phyloP scores from a whole-genome alignment of 1,140 invertebrate genomes.

The Trichogramma pretiosum region DNA sequence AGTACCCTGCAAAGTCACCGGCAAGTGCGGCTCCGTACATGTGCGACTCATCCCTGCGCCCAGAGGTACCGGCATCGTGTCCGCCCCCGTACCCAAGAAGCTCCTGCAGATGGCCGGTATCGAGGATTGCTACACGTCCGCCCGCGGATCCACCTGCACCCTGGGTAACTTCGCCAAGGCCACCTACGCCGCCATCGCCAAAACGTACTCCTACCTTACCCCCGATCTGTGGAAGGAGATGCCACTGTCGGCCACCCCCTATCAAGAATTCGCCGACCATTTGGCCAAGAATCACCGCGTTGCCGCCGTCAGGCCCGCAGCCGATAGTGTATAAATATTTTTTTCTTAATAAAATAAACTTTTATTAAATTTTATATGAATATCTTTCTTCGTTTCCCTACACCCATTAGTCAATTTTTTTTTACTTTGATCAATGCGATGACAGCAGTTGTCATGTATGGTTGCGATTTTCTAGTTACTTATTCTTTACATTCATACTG shows the following conservation, averaged over 20 bases:
- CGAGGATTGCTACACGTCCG: slow-evolving; percentile 97
- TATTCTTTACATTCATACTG: no score
- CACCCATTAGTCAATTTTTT: no score
- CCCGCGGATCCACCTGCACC: slow-evolving; percentile 93
- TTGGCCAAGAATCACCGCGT: slow-evolving; percentile 62
- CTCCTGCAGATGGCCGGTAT: slow-evolving; percentile 98
- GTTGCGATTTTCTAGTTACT: no score
- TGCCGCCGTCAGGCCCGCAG: slow-evolving; percentile 32
- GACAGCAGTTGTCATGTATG: no score
- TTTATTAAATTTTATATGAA: no score
- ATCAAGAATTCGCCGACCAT: slow-evolving; percentile 89
- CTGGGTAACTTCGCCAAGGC: slow-evolving; percentile 99
- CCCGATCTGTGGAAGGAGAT: slow-evolving; percentile 97
- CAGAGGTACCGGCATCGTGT: slow-evolving; percentile 98
- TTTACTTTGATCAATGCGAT: no score
- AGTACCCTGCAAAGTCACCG: slow-evolving; percentile 98
- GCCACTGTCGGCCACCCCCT: slow-evolving; percentile 78
- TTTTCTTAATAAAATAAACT: no score
- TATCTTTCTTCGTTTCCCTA: no score
- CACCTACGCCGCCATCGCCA: slow-evolving; percentile 95
- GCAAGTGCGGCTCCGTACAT: slow-evolving; percentile 97
- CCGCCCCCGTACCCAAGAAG: slow-evolving; percentile 98
- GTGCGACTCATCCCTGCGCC: slow-evolving; percentile 96
- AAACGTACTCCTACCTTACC: slow-evolving; percentile 98
- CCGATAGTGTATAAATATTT: slow-evolving; percentile 30